Evolutionary conservation across 2,113 vertebrate genomes (phyloP).

Genomic region (Nyctereutes procyonoides): DNA sequence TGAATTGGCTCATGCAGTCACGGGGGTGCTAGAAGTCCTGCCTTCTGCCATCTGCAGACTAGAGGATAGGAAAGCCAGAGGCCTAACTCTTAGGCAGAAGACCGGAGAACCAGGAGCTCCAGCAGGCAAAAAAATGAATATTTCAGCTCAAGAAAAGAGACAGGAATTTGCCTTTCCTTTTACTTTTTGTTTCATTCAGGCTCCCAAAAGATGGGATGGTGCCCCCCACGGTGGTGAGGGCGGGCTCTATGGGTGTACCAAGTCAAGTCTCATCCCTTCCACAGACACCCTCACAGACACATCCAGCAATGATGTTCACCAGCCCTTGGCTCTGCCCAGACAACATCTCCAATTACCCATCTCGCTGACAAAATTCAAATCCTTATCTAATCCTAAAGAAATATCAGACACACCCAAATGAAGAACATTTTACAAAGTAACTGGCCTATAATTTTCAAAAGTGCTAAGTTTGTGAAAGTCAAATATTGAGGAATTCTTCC

Average conservation of each 20-base stretch:
- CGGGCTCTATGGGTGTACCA: background rate
- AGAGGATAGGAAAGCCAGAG: too few relatives aligned
- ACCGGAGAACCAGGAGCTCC: background rate
- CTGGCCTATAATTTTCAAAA: background rate
- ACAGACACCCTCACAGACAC: background rate
- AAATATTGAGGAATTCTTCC: background rate
- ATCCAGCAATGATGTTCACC: accelerated
- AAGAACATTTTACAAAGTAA: background rate
- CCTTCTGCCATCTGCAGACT: too few relatives aligned
- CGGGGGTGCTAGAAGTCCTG: too few relatives aligned
- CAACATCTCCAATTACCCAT: too few relatives aligned
- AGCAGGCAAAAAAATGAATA: too few relatives aligned
- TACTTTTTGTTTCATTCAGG: background rate
- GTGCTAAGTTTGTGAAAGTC: background rate
- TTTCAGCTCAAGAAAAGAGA: background rate
- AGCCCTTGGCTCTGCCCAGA: background rate
- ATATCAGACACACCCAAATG: background rate
- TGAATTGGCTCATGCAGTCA: background rate
- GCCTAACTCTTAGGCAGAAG: background rate
- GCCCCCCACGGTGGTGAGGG: too few relatives aligned
- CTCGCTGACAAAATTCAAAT: background rate
- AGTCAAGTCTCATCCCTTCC: background rate
- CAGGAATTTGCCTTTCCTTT: background rate
- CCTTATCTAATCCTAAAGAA: background rate
- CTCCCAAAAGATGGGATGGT: background rate